Conservation (phyloP, 2,888 invertebrate genomes). For the Druceiella hillmani region DNA sequence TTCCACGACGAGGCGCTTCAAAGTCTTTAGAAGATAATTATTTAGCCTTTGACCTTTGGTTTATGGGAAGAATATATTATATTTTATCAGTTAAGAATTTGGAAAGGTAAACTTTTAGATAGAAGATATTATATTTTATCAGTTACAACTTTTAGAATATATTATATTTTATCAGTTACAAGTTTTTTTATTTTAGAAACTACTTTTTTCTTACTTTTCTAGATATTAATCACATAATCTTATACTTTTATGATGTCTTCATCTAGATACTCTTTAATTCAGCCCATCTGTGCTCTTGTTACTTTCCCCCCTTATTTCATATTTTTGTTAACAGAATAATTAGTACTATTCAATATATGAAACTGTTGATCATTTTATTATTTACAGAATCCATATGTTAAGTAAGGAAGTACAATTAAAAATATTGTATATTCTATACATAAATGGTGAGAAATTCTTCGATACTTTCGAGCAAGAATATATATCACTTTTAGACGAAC, state of each 20-base stretch:
- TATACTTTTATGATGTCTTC: no score
- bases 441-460: slow-evolving; percentile 48
- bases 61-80: slow-evolving; percentile 62
- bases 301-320: no score
- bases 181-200: slow-evolving; percentile 6
- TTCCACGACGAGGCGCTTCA: slow-evolving; percentile 41
- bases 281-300: no score
- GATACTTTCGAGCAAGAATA: slow-evolving; percentile 47
- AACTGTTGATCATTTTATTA: slow-evolving; percentile 8
- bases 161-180: slow-evolving; percentile 17
- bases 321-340: slow-evolving; percentile 16
- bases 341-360: slow-evolving; percentile 19
- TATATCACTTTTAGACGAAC: slow-evolving; percentile 34
- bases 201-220: no score
- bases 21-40: slow-evolving; percentile 44
- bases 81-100: slow-evolving; percentile 52
- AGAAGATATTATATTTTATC: slow-evolving; percentile 25
- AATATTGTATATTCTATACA: slow-evolving; percentile 48
- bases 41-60: slow-evolving; percentile 58
- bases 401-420: slow-evolving; percentile 53
- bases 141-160: slow-evolving; percentile 26
- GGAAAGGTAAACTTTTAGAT: slow-evolving; percentile 34
- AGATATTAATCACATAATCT: no score
- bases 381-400: slow-evolving; percentile 45
- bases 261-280: no score